Evolutionary conservation across 2,797 vertebrate genomes (phyloP).

Genomic region (Trachurus trachurus): DNA sequence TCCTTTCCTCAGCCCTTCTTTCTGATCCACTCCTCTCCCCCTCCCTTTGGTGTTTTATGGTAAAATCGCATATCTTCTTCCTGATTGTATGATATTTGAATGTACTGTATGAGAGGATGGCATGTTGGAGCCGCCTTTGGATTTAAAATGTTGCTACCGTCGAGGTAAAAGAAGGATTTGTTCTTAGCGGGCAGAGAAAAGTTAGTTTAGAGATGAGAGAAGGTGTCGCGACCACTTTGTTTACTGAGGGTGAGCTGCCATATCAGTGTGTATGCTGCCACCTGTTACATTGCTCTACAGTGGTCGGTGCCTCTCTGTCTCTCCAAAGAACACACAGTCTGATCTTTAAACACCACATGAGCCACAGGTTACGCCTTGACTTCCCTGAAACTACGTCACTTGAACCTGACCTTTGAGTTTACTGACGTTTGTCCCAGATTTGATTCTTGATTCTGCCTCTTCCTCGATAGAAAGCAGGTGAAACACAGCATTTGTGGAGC

Average conservation of each 20-base stretch:
- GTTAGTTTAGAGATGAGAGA: constrained; percentile 6
- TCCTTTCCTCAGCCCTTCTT: not conserved
- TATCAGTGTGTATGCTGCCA: constrained; percentile 86
- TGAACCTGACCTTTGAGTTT: not conserved
- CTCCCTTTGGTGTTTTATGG: not conserved
- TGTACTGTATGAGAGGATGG: not conserved
- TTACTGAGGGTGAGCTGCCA: constrained; percentile 81
- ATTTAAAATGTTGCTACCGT: constrained; percentile 13
- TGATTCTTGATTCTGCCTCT: not conserved
- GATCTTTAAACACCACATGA: constrained; percentile 19
- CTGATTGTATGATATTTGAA: constrained; percentile 27
- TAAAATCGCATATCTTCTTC: constrained; percentile 7
- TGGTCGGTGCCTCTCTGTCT: constrained; percentile 40
- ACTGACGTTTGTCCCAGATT: not conserved
- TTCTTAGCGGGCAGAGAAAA: constrained; percentile 8
- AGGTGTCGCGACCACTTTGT: constrained; percentile 43
- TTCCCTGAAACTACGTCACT: not conserved
- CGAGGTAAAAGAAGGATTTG: constrained; percentile 3
- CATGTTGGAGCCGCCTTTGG: constrained; percentile 38
- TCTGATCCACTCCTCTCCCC: not conserved
- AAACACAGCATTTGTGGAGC: not conserved
- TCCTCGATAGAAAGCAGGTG: not conserved
- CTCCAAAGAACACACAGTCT: constrained; percentile 28
- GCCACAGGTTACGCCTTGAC: not conserved
- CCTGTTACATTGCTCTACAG: constrained; percentile 81